Percentiles rank a stretch among this genome's conserved stretches.
Conservation (phyloP, 2,888 invertebrate species). For the Dolomedes plantarius region DNA sequence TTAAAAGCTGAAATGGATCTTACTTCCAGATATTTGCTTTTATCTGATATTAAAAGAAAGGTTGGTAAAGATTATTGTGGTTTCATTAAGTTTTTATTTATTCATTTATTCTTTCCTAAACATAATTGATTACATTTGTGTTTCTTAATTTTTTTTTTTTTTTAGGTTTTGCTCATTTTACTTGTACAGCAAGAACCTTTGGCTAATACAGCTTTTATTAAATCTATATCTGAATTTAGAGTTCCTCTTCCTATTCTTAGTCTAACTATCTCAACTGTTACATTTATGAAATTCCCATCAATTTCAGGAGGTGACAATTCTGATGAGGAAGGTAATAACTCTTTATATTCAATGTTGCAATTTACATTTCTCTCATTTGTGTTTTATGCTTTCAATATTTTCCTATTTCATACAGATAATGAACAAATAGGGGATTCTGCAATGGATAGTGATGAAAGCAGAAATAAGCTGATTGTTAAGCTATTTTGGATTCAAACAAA, state of each 20-base stretch:
- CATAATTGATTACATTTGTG: too few relatives aligned
- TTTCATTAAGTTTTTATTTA: neutral
- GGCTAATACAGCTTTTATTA: conserved; percentile 75
- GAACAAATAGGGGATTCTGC: conserved; percentile 66
- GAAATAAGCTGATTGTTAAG: conserved; percentile 78
- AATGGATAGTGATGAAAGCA: conserved; percentile 62
- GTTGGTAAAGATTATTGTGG: conserved; percentile 77
- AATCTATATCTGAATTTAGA: conserved; percentile 86
- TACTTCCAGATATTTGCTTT: conserved; percentile 88
- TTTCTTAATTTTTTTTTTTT: neutral
- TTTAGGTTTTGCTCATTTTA: conserved; percentile 36
- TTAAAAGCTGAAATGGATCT: conserved; percentile 89
- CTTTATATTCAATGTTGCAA: conserved; percentile 73
- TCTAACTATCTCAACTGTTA: conserved; percentile 89
- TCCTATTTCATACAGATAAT: neutral
- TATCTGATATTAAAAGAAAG: conserved; percentile 90
- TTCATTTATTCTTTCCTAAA: neutral
- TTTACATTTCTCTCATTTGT: neutral
- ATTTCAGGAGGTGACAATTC: conserved; percentile 72
- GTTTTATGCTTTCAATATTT: neutral
- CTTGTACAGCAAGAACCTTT: conserved; percentile 75
- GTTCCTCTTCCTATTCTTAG: conserved; percentile 91
- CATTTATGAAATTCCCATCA: conserved; percentile 41
- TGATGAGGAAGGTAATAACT: conserved; percentile 74
- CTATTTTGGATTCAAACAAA: conserved; percentile 91